phyloP scores from a whole-genome alignment of 2,888 invertebrate species.

The Noctua janthe region DNA sequence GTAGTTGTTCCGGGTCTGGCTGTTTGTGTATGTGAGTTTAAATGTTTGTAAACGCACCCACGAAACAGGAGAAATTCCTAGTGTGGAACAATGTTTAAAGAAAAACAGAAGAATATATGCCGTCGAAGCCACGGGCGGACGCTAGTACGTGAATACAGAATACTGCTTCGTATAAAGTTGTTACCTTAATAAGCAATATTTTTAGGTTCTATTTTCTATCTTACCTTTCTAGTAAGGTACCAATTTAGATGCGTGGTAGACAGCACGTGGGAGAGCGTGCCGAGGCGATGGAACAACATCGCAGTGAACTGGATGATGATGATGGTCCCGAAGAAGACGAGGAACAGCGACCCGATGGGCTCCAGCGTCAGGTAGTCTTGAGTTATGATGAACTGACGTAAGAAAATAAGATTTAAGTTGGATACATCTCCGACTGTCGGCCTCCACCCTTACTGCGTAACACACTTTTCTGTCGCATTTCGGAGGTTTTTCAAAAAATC shows the following conservation, averaged over 20 bases:
- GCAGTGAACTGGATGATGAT: slow-evolving; percentile 98
- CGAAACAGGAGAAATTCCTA: too few species aligned
- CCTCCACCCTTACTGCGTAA: not conserved
- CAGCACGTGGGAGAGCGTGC: slow-evolving; percentile 98
- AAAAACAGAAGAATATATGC: not conserved
- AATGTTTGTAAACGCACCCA: too few species aligned
- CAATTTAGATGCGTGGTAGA: slow-evolving; percentile 97
- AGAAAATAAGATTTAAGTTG: slow-evolving; percentile 8
- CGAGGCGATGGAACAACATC: slow-evolving; percentile 99
- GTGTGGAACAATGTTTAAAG: too few species aligned
- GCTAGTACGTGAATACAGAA: not conserved
- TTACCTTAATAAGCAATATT: too few species aligned
- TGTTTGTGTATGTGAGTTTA: too few species aligned
- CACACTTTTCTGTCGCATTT: not conserved
- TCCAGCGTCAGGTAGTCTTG: slow-evolving; percentile 97
- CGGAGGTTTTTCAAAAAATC: not conserved
- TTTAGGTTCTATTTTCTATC: slow-evolving; percentile 33
- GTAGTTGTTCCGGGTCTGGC: too few species aligned
- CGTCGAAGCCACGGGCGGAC: not conserved
- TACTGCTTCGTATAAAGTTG: not conserved
- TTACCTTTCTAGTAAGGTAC: slow-evolving; percentile 94
- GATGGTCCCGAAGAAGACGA: slow-evolving; percentile 98
- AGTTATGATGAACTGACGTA: slow-evolving; percentile 93
- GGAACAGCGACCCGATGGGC: slow-evolving; percentile 98
- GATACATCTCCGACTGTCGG: not conserved